These are phyloP conservation scores for Sterna hirundo DNA, from an alignment of 2,113 vertebrate species.

Conservation along the genomic window DNA sequence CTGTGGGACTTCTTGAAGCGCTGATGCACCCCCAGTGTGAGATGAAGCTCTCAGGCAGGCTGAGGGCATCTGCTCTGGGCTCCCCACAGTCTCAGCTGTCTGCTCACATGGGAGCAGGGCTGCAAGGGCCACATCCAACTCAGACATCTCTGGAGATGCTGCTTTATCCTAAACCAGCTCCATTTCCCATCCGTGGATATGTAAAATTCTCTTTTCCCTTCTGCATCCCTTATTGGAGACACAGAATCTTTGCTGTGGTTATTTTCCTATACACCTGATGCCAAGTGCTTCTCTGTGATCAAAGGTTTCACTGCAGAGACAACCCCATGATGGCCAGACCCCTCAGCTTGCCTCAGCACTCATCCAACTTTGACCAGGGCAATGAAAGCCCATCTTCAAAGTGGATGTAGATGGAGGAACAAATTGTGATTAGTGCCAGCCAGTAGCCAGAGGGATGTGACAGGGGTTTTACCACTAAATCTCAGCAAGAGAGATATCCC, in stretches of 20 bases:
- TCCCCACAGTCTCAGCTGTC: not conserved
- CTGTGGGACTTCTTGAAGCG: not conserved
- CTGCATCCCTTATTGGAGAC: not conserved
- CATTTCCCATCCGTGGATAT: rapidly evolving
- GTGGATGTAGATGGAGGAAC: not conserved
- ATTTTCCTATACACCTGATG: not conserved
- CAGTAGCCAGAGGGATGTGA: not conserved
- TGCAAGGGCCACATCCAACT: not conserved
- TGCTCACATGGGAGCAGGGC: not conserved
- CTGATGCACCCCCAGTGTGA: not conserved
- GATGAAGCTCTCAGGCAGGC: not conserved
- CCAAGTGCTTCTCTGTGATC: not conserved
- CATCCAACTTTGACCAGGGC: not conserved
- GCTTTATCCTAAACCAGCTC: not conserved
- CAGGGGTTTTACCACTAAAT: not conserved
- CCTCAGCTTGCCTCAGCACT: not conserved
- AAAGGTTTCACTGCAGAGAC: not conserved
- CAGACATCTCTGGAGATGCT: not conserved
- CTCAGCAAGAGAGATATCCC: not conserved
- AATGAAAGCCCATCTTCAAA: not conserved
- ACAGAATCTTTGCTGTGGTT: not conserved
- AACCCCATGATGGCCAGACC: not conserved
- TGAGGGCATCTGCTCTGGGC: not conserved
- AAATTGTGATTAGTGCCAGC: not conserved
- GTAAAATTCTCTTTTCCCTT: not conserved